phyloP scores from a whole-genome alignment of 2,888 invertebrate species.

The Meiosimyza platycephala region DNA sequence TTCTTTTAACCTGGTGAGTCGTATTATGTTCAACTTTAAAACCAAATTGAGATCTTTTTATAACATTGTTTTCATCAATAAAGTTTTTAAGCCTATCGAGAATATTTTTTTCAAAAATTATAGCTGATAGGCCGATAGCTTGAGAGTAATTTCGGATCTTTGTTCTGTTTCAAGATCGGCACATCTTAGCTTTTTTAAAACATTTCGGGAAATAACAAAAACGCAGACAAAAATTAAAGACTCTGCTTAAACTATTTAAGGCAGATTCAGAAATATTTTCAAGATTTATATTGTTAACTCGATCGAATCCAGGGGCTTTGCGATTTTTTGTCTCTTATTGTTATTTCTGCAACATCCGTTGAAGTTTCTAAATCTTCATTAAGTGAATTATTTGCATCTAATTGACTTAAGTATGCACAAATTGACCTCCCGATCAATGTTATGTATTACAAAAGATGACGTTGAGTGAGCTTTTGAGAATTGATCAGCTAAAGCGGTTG shows the following conservation, averaged over 20 bases:
- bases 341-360: not conserved
- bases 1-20: too few relatives aligned
- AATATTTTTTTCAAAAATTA: not conserved
- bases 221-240: not conserved
- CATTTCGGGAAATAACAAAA: not conserved
- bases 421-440: too few relatives aligned
- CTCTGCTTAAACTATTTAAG: not conserved
- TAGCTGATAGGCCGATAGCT: slow-evolving; percentile 4
- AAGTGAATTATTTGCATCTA: not conserved
- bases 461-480: not conserved
- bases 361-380: not conserved
- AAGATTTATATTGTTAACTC: slow-evolving; percentile 6
- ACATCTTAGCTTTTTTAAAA: not conserved
- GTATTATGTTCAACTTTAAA: not conserved
- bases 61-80: not conserved
- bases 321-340: not conserved
- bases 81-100: not conserved
- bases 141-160: too few relatives aligned
- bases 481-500: not conserved
- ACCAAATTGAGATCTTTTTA: not conserved
- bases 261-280: not conserved
- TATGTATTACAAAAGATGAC: not conserved
- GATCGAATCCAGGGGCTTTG: not conserved
- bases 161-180: not conserved
- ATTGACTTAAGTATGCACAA: too few relatives aligned